These are phyloP conservation scores for Lanistes nyassanus DNA, from an alignment of 1,140 invertebrate genomes.

Conservation along the genomic window DNA sequence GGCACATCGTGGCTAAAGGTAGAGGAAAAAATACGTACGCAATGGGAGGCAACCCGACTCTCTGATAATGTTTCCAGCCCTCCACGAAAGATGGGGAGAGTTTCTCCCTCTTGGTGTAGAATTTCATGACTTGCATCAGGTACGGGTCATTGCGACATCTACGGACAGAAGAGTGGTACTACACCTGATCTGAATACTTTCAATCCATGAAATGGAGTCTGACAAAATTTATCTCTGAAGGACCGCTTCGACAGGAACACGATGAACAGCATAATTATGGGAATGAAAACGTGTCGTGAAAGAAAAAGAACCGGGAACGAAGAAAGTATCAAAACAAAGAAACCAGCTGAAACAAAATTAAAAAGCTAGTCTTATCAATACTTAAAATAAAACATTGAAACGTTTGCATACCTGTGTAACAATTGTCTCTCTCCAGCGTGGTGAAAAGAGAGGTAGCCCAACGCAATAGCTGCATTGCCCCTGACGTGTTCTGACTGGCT, in stretches of 20 bases:
- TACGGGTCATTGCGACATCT: conserved; percentile 64
- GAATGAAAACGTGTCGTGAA: not conserved
- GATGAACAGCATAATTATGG: conserved; percentile 14
- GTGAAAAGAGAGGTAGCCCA: conserved; percentile 63
- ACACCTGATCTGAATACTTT: too few species aligned
- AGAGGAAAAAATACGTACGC: conserved; percentile 50
- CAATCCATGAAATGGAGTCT: too few species aligned
- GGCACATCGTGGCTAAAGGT: too few species aligned
- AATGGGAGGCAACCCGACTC: conserved; percentile 63
- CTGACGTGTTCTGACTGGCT: conserved; percentile 53
- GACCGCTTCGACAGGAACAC: too few species aligned
- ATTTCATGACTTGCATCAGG: conserved; percentile 60
- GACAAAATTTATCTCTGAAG: too few species aligned
- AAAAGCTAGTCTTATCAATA: not conserved
- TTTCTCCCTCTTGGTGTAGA: conserved; percentile 56
- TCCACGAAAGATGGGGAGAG: conserved; percentile 58
- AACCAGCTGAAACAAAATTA: not conserved
- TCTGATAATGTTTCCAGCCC: conserved; percentile 65
- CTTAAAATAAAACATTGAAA: not conserved
- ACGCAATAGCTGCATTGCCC: conserved; percentile 63
- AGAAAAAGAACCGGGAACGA: not conserved
- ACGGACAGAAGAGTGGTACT: conserved; percentile 5
- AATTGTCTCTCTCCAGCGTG: conserved; percentile 63
- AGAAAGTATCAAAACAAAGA: not conserved
- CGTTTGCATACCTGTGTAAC: conserved; percentile 55